A percentile compares a stretch with the other conserved stretches of the same genome.
Evolutionary conservation across 2,888 invertebrate species (phyloP).

Genomic region (Cataglyphis albicans): DNA sequence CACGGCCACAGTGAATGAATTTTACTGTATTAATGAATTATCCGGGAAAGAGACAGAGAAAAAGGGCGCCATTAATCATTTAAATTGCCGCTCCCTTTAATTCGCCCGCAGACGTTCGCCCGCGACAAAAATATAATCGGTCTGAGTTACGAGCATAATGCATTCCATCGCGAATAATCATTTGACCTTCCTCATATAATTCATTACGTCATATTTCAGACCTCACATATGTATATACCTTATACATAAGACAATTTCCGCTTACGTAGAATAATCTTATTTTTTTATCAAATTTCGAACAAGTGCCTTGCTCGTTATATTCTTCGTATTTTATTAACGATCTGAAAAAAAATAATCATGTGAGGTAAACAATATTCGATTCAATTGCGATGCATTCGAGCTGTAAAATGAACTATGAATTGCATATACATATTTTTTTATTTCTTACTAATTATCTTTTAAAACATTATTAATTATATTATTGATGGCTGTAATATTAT

Average conservation of each 20-base stretch:
- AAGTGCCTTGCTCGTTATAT: not conserved
- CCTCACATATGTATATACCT: slow-evolving; percentile 17
- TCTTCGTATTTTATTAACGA: not conserved
- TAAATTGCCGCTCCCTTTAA: slow-evolving; percentile 54
- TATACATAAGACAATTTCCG: not conserved
- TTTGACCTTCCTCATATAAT: slow-evolving; percentile 35
- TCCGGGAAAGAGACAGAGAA: slow-evolving; percentile 29
- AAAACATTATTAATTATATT: slow-evolving; percentile 16
- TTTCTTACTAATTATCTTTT: not conserved
- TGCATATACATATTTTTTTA: not conserved
- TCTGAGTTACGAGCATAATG: slow-evolving; percentile 52
- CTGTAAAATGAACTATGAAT: slow-evolving; percentile 13
- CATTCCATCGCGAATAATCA: slow-evolving; percentile 47
- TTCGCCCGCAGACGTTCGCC: slow-evolving; percentile 17
- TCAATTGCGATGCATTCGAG: not conserved
- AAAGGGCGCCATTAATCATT: slow-evolving; percentile 47
- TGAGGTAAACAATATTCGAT: slow-evolving; percentile 1
- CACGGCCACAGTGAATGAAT: slow-evolving; percentile 44
- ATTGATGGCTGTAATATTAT: slow-evolving; percentile 1
- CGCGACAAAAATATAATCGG: slow-evolving; percentile 56
- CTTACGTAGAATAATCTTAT: not conserved
- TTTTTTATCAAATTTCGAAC: slow-evolving; percentile 6
- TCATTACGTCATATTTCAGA: slow-evolving; percentile 38
- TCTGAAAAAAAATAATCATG: slow-evolving; percentile 9
- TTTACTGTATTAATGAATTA: slow-evolving; percentile 53